Evolutionary conservation across 2,113 vertebrate genomes (phyloP).

Genomic region (Orcinus orca): DNA sequence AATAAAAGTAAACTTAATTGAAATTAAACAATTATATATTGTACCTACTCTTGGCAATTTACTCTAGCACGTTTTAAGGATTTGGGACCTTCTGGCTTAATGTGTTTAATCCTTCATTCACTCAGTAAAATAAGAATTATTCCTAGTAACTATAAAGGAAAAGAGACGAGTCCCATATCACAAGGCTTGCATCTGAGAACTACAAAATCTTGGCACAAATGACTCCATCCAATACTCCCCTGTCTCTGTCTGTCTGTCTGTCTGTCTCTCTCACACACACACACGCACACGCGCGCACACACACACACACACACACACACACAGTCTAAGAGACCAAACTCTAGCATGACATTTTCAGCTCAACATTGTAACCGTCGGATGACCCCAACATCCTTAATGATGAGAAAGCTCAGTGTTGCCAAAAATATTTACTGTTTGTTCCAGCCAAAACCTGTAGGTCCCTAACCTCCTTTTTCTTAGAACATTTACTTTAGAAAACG

Average conservation of each 20-base stretch:
- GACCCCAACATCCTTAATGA: background rate
- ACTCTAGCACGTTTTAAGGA: background rate
- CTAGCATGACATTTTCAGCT: background rate
- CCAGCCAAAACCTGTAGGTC: background rate
- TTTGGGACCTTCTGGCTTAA: background rate
- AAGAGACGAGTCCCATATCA: background rate
- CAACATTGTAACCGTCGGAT: background rate
- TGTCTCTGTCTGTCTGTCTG: no score
- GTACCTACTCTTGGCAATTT: background rate
- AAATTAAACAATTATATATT: background rate
- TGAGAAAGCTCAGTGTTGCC: background rate
- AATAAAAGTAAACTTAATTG: background rate
- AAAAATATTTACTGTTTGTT: background rate
- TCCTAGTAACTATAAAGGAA: background rate
- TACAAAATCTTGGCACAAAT: background rate
- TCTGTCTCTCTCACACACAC: accelerated
- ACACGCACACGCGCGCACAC: background rate
- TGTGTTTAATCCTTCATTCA: background rate
- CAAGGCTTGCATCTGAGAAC: background rate
- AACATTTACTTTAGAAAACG: no score
- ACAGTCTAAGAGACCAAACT: background rate
- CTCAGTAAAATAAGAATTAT: background rate
- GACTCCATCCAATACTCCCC: no score
- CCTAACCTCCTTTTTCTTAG: background rate
- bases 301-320: background rate